These are phyloP conservation scores for Crypturellus undulatus DNA, from an alignment of 2,113 vertebrate species.

Conservation along the genomic window DNA sequence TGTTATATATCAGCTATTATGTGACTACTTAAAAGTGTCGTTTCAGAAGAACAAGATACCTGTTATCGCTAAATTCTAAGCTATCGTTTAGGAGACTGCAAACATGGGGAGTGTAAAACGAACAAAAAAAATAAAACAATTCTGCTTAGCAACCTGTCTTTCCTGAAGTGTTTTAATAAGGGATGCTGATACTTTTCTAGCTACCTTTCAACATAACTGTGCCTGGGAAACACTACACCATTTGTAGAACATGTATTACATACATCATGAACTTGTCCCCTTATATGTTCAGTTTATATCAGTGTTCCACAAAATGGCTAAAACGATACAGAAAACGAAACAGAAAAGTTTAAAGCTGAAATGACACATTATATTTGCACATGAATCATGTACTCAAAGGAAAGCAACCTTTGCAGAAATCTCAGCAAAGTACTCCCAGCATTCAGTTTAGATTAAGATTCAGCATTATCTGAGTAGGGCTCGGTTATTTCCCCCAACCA, in stretches of 20 bases:
- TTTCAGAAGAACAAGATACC: not conserved
- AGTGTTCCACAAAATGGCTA: not conserved
- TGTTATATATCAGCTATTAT: slow-evolving; percentile 27
- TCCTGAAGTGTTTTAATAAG: not conserved
- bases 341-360: not conserved
- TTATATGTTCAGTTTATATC: not conserved
- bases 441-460: not conserved
- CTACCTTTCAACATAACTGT: not conserved
- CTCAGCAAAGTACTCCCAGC: not conserved
- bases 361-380: not conserved
- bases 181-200: not conserved
- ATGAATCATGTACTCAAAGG: not conserved
- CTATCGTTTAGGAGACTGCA: not conserved
- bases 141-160: not conserved
- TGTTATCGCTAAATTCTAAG: not conserved
- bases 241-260: not conserved
- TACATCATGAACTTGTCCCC: not conserved
- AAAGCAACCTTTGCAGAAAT: not conserved
- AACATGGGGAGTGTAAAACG: not conserved
- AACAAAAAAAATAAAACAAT: not conserved
- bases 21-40: slow-evolving; percentile 17
- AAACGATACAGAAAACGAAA: not conserved
- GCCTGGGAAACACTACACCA: not conserved
- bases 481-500: not conserved
- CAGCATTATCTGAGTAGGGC: not conserved